Evolutionary conservation across 2,113 vertebrate genomes (phyloP).

Genomic region (Antechinus stuartii): DNA sequence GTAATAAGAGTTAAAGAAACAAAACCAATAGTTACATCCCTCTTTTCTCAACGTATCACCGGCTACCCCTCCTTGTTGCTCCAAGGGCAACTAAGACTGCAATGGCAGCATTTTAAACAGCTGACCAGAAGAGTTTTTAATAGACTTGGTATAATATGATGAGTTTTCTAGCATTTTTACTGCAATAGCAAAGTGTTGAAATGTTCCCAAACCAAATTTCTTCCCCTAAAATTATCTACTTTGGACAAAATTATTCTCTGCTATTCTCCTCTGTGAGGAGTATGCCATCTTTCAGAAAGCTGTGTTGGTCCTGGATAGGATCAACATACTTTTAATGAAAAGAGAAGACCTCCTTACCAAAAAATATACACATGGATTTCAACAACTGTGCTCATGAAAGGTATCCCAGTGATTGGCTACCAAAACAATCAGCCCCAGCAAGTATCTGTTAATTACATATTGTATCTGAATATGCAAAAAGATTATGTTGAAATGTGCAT

Average conservation of each 20-base stretch:
- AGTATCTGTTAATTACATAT: constrained; percentile 55
- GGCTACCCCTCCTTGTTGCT: constrained; percentile 60
- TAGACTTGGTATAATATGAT: constrained; percentile 77
- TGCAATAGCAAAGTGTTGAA: constrained; percentile 76
- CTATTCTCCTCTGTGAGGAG: not conserved
- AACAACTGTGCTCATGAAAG: not conserved
- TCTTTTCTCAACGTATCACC: not conserved
- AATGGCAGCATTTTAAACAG: constrained; percentile 73
- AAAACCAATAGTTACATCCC: constrained; percentile 64
- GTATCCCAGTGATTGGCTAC: not conserved
- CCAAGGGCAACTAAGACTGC: constrained; percentile 59
- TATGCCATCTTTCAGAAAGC: constrained; percentile 15
- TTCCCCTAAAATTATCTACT: not conserved
- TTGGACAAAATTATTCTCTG: constrained; percentile 37
- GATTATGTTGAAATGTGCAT: constrained; percentile 23
- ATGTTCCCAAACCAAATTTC: constrained; percentile 47
- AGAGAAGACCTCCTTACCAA: not conserved
- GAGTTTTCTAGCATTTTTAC: constrained; percentile 75
- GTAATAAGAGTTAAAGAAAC: constrained; percentile 62
- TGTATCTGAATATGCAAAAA: constrained; percentile 50
- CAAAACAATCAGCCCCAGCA: constrained; percentile 24
- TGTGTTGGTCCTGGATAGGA: constrained; percentile 44
- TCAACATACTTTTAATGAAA: constrained; percentile 25
- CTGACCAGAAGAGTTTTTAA: constrained; percentile 70
- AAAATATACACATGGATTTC: constrained; percentile 10